Conservation (phyloP, 1,140 invertebrate genomes). For the Sycophaga agraensis region DNA sequence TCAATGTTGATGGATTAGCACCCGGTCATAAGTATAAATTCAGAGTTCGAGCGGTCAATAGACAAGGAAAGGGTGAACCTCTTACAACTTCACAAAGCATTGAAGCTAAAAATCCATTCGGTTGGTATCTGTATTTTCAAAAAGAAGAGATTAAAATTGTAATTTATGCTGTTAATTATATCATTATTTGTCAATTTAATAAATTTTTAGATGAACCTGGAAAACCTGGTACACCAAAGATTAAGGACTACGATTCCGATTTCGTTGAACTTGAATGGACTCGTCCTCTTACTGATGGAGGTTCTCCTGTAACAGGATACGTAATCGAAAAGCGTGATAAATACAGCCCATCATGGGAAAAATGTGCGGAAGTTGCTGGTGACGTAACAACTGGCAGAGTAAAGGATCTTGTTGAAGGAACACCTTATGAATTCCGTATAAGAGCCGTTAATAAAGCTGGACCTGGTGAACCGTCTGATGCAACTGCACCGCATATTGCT, state of each 20-base stretch:
- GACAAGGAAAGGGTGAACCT: slow-evolving; percentile 93
- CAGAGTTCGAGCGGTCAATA: slow-evolving; percentile 91
- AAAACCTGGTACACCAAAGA: slow-evolving; percentile 83
- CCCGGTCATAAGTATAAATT: slow-evolving; percentile 96
- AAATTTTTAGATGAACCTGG: slow-evolving; percentile 68
- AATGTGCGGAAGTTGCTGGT: slow-evolving; percentile 80
- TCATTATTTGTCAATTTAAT: neutral
- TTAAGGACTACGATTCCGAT: slow-evolving; percentile 89
- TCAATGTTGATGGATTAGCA: slow-evolving; percentile 75
- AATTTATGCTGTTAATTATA: neutral
- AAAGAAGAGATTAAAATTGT: too few relatives aligned
- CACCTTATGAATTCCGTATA: slow-evolving; percentile 92
- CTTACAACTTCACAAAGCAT: slow-evolving; percentile 84
- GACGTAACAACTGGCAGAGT: slow-evolving; percentile 83
- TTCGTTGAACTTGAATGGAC: slow-evolving; percentile 96
- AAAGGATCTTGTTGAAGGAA: slow-evolving; percentile 85
- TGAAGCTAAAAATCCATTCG: slow-evolving; percentile 97
- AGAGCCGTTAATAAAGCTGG: slow-evolving; percentile 94
- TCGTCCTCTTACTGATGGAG: slow-evolving; percentile 82
- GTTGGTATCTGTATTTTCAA: slow-evolving; percentile 53
- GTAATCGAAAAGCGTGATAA: slow-evolving; percentile 96
- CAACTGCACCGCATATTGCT: slow-evolving; percentile 84
- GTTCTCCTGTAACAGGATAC: slow-evolving; percentile 87
- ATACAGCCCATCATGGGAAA: slow-evolving; percentile 84
- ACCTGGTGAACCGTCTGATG: slow-evolving; percentile 84